Conservation (phyloP, 2,113 vertebrate species). For the Steatornis caripensis region DNA sequence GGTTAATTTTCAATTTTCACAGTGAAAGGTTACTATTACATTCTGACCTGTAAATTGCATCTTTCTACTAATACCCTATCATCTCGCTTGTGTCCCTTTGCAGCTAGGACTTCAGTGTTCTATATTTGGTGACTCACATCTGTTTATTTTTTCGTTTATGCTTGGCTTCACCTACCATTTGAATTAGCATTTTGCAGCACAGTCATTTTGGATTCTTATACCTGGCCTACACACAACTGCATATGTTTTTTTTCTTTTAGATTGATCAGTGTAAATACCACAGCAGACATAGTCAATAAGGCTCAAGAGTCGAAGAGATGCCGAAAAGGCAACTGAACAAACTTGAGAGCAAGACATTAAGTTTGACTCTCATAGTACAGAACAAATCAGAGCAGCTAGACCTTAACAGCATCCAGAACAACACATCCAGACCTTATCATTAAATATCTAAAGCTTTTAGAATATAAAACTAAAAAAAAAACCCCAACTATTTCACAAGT, state of each 20-base stretch:
- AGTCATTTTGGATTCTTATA: conserved; percentile 44
- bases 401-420: background rate
- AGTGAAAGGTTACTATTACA: conserved; percentile 82
- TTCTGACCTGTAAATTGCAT: conserved; percentile 86
- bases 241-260: background rate
- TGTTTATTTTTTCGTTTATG: conserved; percentile 84
- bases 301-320: background rate
- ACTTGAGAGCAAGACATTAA: background rate
- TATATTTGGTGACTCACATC: conserved; percentile 83
- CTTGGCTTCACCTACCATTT: conserved; percentile 74
- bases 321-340: background rate
- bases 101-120: conserved; percentile 72
- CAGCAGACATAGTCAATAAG: background rate
- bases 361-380: background rate
- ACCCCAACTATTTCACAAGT: background rate
- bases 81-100: conserved; percentile 79
- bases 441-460: background rate
- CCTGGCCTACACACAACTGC: conserved; percentile 53
- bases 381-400: background rate
- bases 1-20: conserved; percentile 86
- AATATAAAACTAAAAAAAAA: background rate
- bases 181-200: conserved; percentile 69
- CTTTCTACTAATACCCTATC: conserved; percentile 80
- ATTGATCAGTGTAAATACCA: background rate
- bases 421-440: background rate